Base-by-base conservation (phyloP, 2,113 vertebrate species). In the Osmerus eperlanus region DNA sequence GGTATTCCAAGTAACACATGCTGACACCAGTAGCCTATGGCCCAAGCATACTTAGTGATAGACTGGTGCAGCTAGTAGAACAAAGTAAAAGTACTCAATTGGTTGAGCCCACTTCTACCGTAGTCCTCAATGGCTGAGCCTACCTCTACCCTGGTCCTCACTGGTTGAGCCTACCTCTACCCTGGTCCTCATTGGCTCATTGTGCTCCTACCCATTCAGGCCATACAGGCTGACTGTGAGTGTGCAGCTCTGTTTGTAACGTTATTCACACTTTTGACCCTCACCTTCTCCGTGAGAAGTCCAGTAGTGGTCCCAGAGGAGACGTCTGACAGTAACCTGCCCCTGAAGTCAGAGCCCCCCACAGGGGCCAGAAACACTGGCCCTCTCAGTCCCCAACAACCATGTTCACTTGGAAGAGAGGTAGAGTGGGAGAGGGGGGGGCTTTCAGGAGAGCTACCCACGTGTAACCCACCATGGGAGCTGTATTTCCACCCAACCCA, bases 401-500 rank as follows among this genome's bases (percentile, higher is more conserved):
- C 69, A 72, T 68, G 67, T 84, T 80, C 47, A 80, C 74, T 74
- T 67, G 89, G 90, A 91, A 68, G 19, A 51, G 70, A 65, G 83
- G 85, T 82, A 85, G 70, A 47, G 25, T 28, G 73, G 77, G 78
- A 73, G 82, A 67, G 66, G 51, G 54, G 74, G 81, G 73, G 61
- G 28, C 58, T 74, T 71, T 82, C 54, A 77, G 81, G 65, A 74
- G 65, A 69, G 71, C 76, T 87, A 88, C 87, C 87, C 94, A 93
- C 93, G 91, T 89, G 92, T 94, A 92, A 92, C 91, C 91, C 68
- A 81, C 93, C 88, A 91, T 92, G 93, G 93, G 93, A 93, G 93
- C 93, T 89, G 85, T 94, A 94, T 95, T 96, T 95, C 94, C 93
- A 94, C 92, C 93, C 92, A 92, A 93, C 91, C 92, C 94, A 93